Conservation (phyloP, 2,113 vertebrate genomes). For the Apistogramma diplotaenia region DNA sequence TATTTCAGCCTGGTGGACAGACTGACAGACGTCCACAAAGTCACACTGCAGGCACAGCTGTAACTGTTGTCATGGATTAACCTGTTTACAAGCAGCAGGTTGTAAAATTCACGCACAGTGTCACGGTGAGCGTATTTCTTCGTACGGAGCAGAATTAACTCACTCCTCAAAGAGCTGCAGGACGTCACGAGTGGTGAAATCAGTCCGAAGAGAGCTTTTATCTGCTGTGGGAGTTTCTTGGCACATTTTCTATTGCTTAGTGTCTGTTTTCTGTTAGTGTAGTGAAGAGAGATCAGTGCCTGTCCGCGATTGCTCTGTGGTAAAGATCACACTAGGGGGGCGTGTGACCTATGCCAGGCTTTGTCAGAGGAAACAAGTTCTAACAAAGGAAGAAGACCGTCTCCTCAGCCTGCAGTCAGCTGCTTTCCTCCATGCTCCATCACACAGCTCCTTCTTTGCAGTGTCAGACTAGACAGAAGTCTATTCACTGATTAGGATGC, state of each 20-base stretch:
- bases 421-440: constrained; percentile 42
- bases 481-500: constrained; percentile 32
- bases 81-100: background rate
- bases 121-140: background rate
- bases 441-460: constrained; percentile 29
- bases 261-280: constrained; percentile 1
- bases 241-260: background rate
- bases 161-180: constrained; percentile 4
- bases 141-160: background rate
- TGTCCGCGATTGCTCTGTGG: background rate
- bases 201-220: constrained; percentile 9
- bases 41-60: background rate
- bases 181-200: background rate
- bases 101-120: background rate
- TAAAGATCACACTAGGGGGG: background rate
- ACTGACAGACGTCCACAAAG: background rate
- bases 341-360: background rate
- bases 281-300: background rate
- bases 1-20: background rate
- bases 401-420: constrained; percentile 44
- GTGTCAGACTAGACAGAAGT: constrained; percentile 35
- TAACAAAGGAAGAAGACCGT: background rate
- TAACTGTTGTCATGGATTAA: background rate
- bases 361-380: constrained; percentile 3
- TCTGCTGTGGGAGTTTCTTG: constrained; percentile 4